phyloP scores from a whole-genome alignment of 2,113 vertebrate genomes.

The Ranitomeya imitator region DNA sequence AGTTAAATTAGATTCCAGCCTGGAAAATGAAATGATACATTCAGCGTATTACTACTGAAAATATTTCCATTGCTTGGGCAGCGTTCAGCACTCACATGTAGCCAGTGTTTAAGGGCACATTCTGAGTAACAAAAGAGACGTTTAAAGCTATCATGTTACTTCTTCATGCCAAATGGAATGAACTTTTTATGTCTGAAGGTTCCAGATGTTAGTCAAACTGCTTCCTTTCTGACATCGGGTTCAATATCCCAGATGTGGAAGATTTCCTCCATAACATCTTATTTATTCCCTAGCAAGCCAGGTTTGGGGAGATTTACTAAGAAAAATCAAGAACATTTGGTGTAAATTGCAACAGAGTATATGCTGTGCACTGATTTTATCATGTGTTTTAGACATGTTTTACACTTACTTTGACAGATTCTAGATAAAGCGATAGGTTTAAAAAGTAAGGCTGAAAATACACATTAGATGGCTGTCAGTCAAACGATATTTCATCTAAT shows the following conservation, averaged over 20 bases:
- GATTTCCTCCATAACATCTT: constrained; percentile 30
- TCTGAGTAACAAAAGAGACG: background rate
- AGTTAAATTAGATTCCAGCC: background rate
- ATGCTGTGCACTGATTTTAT: background rate
- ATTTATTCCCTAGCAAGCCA: constrained; percentile 14
- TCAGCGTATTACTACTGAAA: background rate
- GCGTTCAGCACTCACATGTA: background rate
- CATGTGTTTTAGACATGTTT: too few relatives aligned
- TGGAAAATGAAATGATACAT: background rate
- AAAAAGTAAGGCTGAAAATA: too few relatives aligned
- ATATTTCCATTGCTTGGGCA: background rate
- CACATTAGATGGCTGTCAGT: too few relatives aligned
- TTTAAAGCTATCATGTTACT: constrained; percentile 44
- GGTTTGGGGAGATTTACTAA: background rate
- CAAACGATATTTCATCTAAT: too few relatives aligned
- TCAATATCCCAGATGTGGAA: constrained; percentile 38
- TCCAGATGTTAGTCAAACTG: constrained; percentile 26
- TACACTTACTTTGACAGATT: too few relatives aligned
- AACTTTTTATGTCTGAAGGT: constrained; percentile 35
- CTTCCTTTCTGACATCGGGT: constrained; percentile 37
- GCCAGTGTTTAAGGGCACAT: constrained; percentile 6
- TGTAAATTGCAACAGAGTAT: background rate
- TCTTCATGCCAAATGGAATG: constrained; percentile 33
- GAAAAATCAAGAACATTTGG: background rate
- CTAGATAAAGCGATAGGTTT: too few relatives aligned